Base-by-base conservation (phyloP, 92 coral and sea anemone genomes). In the Epizoanthus ramosus region DNA sequence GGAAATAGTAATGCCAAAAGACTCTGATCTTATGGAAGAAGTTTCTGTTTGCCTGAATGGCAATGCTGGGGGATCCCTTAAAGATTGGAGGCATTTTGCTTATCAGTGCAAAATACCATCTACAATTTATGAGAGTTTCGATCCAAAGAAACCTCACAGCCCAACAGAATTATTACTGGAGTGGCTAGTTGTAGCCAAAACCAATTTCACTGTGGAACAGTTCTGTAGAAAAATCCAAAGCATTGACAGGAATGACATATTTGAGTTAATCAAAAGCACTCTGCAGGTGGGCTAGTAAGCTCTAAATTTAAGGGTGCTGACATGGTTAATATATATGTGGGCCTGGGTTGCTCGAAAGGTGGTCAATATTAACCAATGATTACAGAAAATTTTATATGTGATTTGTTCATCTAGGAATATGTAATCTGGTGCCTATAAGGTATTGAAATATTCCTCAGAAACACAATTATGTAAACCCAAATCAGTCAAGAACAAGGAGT, bases 191-290 rank as follows among this genome's bases (percentile, higher is more conserved):
- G 45, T 21, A 53, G 28, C 0, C 13, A 14, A n/a, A 0, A 54
- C 73, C 5, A 33, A 65, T 21, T 74, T 60, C 73, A 75, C 87
- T 74, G 87, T 84, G 45, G 57, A n/a, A 15, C 57, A 63, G 37
- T 15, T 84, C 21, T 65, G 81, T 53, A 19, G 16, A 23, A 22
- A 28, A 35, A 28, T 75, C 37, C 65, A 74, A 64, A 45, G 35
- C 23, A 84, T 84, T 43, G 73, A 75, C 1, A 84, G 87, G 68
- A 84, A 50, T 47, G 87, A 84, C 52, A 75, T 77, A 37, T 22
- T 19, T 41, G 82, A 61, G 15, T 18, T 19, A 61, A 77, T 77
- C 66, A 12, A 19, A 39, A 41, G 15, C 35, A 24, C 24, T 39
- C 19, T 77, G 33, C 28, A 63, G 21, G 7, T 45, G 8, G 61